Percentiles rank a stretch among this genome's conserved stretches.
Evolutionary conservation across 1,140 invertebrate species (phyloP).

Genomic region (Campodea augens): DNA sequence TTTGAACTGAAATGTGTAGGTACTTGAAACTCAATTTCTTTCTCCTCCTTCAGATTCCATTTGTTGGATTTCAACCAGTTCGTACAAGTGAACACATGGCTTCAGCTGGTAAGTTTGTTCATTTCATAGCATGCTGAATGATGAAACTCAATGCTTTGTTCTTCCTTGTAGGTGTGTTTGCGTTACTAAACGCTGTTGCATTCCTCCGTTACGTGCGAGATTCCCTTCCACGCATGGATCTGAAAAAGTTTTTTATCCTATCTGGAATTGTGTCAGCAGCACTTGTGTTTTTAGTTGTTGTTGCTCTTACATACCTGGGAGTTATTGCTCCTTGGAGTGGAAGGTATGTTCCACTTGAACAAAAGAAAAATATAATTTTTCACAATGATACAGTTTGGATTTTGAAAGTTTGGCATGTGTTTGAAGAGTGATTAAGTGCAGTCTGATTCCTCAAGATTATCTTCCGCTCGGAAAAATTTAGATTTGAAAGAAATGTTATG

Average conservation of each 20-base stretch:
- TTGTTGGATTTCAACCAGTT: conserved; percentile 98
- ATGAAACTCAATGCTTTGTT: too few relatives aligned
- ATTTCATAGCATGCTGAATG: too few relatives aligned
- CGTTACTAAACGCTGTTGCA: conserved; percentile 73
- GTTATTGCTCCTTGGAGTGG: conserved; percentile 98
- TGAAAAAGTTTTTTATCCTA: conserved; percentile 71
- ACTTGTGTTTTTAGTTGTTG: conserved; percentile 65
- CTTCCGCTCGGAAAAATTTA: too few relatives aligned
- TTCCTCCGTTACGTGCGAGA: conserved; percentile 74
- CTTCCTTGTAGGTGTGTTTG: conserved; percentile 67
- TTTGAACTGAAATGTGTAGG: too few relatives aligned
- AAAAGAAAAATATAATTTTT: too few relatives aligned
- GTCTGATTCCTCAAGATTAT: too few relatives aligned
- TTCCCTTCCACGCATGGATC: conserved; percentile 74
- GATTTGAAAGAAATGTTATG: too few relatives aligned
- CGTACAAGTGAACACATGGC: conserved; percentile 99
- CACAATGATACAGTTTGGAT: too few relatives aligned
- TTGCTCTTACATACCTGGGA: conserved; percentile 75
- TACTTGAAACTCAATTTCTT: too few relatives aligned
- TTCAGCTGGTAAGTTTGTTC: conserved; percentile 44
- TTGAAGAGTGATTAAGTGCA: too few relatives aligned
- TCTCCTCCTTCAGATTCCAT: conserved; percentile 99
- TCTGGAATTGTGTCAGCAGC: conserved; percentile 55
- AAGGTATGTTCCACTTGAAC: conserved; percentile 43
- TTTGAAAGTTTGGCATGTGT: too few relatives aligned